These are phyloP conservation scores for Rafetus swinhoei DNA, from an alignment of 2,113 vertebrate species.

Conservation along the genomic window DNA sequence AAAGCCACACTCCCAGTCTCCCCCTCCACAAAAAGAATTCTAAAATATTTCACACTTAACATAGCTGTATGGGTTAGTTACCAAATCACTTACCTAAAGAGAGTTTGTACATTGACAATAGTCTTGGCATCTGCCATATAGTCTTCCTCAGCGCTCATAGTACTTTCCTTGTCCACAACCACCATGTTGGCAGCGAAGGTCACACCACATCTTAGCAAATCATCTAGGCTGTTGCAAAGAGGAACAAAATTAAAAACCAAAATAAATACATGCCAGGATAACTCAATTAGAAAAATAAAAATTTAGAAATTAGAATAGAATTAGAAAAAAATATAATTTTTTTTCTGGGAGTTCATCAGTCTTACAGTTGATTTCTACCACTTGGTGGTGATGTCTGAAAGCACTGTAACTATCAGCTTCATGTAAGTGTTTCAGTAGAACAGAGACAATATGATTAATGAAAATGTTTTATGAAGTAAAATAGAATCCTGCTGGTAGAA, in stretches of 20 bases:
- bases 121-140: constrained; percentile 99
- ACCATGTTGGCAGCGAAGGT: constrained; percentile 98
- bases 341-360: too few relatives aligned
- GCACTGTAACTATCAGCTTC: neutral
- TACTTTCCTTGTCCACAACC: constrained; percentile 98
- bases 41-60: neutral
- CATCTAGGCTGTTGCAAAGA: constrained; percentile 90
- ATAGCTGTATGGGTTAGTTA: neutral
- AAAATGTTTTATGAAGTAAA: neutral
- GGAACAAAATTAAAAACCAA: constrained; percentile 39
- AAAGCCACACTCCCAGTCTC: neutral
- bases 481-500: neutral
- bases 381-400: neutral
- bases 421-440: neutral
- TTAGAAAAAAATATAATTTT: too few relatives aligned
- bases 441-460: neutral
- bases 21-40: neutral
- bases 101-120: constrained; percentile 97
- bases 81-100: constrained; percentile 87
- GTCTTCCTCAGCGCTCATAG: constrained; percentile 97
- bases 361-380: constrained; percentile 10
- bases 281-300: neutral
- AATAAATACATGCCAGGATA: constrained; percentile 11
- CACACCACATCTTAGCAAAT: constrained; percentile 94
- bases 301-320: neutral